Percentiles rank a stretch among this genome's conserved stretches.
Conservation (phyloP, 2,888 invertebrate species). For the Frankliniella intonsa region DNA sequence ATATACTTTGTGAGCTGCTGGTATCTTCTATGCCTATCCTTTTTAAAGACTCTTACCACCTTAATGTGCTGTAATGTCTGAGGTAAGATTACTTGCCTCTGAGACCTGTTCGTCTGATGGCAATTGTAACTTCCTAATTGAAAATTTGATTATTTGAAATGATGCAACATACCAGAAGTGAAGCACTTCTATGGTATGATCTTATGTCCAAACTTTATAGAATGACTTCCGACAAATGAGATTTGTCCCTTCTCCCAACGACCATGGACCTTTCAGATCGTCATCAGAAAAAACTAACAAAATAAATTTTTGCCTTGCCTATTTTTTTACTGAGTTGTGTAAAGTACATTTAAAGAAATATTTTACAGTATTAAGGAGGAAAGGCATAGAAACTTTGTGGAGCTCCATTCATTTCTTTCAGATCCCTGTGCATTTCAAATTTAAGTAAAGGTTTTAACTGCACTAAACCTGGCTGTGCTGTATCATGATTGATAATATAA, state of each 20-base stretch:
- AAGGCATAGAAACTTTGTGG: too few species aligned
- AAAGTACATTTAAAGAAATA: background rate
- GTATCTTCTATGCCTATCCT: too few species aligned
- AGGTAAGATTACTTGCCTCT: too few species aligned
- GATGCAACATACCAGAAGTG: too few species aligned
- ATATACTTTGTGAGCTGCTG: too few species aligned
- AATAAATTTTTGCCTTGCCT: background rate
- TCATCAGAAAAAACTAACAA: background rate
- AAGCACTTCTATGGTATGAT: too few species aligned
- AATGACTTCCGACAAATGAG: too few species aligned
- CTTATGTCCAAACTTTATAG: background rate
- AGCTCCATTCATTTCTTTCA: background rate
- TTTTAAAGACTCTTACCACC: too few species aligned
- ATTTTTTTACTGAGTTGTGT: background rate
- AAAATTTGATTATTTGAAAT: background rate
- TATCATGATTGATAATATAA: too few species aligned
- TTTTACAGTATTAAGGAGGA: too few species aligned
- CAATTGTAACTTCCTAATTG: background rate
- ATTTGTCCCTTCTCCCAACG: too few species aligned
- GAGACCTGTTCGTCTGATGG: background rate
- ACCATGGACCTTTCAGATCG: background rate
- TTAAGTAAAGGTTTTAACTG: background rate
- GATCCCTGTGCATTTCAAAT: background rate
- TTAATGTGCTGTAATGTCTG: too few species aligned
- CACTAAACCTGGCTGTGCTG: constrained; percentile 21